phyloP scores from a whole-genome alignment of 1,140 invertebrate species.

The Phymorhynchus buccinoides region DNA sequence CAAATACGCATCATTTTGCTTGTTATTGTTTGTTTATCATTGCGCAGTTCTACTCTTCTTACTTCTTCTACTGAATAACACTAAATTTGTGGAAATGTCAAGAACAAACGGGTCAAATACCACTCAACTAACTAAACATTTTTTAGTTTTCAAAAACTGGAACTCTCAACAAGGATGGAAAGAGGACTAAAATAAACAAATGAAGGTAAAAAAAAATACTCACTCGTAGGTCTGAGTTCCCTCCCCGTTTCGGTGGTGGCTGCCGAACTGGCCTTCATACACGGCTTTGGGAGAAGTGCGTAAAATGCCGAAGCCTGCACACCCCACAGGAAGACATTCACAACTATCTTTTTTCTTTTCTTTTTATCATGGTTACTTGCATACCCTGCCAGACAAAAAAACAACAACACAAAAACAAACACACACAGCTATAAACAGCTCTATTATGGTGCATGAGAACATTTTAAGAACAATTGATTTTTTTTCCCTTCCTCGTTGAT shows the following conservation, averaged over 20 bases:
- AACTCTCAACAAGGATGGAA: no score
- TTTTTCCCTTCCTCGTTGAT: no score
- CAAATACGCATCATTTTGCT: no score
- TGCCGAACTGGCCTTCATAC: conserved; percentile 67
- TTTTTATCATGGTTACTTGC: background rate
- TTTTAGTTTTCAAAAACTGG: no score
- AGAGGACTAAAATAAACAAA: background rate
- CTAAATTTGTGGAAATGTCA: no score
- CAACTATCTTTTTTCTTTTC: background rate
- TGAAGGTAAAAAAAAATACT: conserved; percentile 43
- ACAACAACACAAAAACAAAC: conserved; percentile 25
- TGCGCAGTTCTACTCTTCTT: no score
- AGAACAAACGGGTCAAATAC: no score
- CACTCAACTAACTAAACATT: no score
- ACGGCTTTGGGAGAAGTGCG: conserved; percentile 54
- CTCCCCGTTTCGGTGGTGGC: conserved; percentile 66
- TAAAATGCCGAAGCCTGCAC: conserved; percentile 67
- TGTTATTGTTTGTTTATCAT: no score
- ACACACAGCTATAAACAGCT: conserved; percentile 4
- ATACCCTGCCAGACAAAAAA: background rate
- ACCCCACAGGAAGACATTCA: conserved; percentile 11
- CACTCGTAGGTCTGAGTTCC: conserved; percentile 68
- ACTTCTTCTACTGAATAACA: no score
- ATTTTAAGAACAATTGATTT: no score
- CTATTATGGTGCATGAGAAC: no score